phyloP scores from a whole-genome alignment of 2,888 invertebrate genomes.

The Brachyopa scutellaris region DNA sequence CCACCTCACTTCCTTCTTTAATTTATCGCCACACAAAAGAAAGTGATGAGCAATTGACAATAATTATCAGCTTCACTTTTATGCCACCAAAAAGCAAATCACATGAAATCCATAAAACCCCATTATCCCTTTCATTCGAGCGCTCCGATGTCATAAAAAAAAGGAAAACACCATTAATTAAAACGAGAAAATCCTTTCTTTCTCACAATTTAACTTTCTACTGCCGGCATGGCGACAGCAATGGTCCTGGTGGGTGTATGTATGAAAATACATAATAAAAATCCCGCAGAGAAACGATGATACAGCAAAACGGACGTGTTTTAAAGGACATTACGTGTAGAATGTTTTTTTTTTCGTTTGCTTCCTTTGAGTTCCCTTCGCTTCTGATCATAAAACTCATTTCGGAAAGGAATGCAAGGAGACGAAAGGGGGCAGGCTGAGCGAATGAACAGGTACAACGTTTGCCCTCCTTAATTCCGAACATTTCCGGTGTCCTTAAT shows the following conservation, averaged over 20 bases:
- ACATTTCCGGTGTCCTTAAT: slow-evolving; percentile 63
- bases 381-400: slow-evolving; percentile 36
- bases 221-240: slow-evolving; percentile 12
- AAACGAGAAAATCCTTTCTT: slow-evolving; percentile 62
- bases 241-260: not conserved
- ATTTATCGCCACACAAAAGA: slow-evolving; percentile 57
- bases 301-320: slow-evolving; percentile 59
- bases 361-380: not conserved
- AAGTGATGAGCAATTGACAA: slow-evolving; percentile 70
- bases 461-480: slow-evolving; percentile 44
- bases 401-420: slow-evolving; percentile 14
- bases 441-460: slow-evolving; percentile 21
- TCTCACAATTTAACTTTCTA: slow-evolving; percentile 48
- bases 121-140: slow-evolving; percentile 61
- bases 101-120: slow-evolving; percentile 64
- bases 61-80: slow-evolving; percentile 60
- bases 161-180: slow-evolving; percentile 67
- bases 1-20: slow-evolving; percentile 49
- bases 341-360: slow-evolving; percentile 26
- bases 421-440: not conserved
- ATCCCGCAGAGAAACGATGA: slow-evolving; percentile 37
- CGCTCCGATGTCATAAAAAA: slow-evolving; percentile 50
- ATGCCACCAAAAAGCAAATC: slow-evolving; percentile 31
- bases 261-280: slow-evolving; percentile 40
- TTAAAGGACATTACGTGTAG: slow-evolving; percentile 62